Conservation (phyloP, 2,888 invertebrate genomes). For the Drosophila demipolita region DNA sequence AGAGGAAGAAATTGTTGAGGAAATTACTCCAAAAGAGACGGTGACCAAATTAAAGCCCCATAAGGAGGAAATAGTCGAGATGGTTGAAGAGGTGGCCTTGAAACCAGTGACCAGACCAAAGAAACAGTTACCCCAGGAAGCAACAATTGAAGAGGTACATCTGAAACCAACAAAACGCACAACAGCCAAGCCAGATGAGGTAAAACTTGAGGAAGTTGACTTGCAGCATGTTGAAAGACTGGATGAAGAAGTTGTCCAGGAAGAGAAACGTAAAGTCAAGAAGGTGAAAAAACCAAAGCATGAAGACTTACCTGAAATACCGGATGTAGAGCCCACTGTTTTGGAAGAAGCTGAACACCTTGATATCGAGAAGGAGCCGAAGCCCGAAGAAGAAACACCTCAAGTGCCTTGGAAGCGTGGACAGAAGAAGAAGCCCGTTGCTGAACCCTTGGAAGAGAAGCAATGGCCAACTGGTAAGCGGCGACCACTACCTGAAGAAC, state of each 20-base stretch:
- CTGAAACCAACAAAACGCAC: slow-evolving; percentile 85
- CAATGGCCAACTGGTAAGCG: slow-evolving; percentile 84
- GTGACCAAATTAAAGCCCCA: slow-evolving; percentile 75
- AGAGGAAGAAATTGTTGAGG: slow-evolving; percentile 42
- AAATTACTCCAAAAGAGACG: slow-evolving; percentile 49
- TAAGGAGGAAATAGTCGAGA: slow-evolving; percentile 83
- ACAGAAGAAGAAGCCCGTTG: slow-evolving; percentile 84
- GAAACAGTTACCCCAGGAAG: slow-evolving; percentile 83
- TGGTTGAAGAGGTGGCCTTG: slow-evolving; percentile 78
- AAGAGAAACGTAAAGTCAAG: slow-evolving; percentile 79
- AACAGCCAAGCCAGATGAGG: slow-evolving; percentile 74
- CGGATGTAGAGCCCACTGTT: slow-evolving; percentile 76
- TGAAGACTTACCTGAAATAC: slow-evolving; percentile 82
- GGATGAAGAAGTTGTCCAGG: slow-evolving; percentile 72
- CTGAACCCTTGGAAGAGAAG: slow-evolving; percentile 82
- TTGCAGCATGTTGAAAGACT: slow-evolving; percentile 82
- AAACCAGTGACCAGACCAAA: slow-evolving; percentile 69
- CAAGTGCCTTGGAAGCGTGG: slow-evolving; percentile 83
- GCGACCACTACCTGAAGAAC: slow-evolving; percentile 85
- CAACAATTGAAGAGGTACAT: slow-evolving; percentile 85
- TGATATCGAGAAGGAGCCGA: slow-evolving; percentile 79
- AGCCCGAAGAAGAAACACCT: slow-evolving; percentile 73
- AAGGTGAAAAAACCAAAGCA: slow-evolving; percentile 79
- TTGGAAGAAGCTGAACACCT: slow-evolving; percentile 82
- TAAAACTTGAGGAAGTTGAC: slow-evolving; percentile 75